These are phyloP conservation scores for Halotydeus destructor DNA, from an alignment of 1,140 invertebrate genomes.

Conservation along the genomic window DNA sequence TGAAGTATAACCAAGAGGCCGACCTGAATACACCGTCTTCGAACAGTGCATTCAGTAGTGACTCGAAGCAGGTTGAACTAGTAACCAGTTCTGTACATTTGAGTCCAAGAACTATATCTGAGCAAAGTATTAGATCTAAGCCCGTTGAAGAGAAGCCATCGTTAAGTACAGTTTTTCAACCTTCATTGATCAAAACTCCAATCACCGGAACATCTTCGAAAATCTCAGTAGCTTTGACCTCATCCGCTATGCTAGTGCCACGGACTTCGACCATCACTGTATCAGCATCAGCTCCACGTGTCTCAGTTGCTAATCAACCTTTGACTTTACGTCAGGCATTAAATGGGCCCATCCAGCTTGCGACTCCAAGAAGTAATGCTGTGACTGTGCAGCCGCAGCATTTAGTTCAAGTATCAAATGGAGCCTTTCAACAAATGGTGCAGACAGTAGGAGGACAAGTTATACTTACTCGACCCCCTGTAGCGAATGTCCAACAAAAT, in stretches of 20 bases:
- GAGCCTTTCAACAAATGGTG: too few species aligned
- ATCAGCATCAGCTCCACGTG: not conserved
- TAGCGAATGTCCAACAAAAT: too few species aligned
- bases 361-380: not conserved
- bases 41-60: too few species aligned
- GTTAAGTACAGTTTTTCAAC: not conserved
- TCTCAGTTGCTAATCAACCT: not conserved
- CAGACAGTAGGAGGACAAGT: too few species aligned
- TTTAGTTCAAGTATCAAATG: too few species aligned
- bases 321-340: not conserved
- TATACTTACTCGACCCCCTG: too few species aligned
- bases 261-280: not conserved
- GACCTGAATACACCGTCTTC: too few species aligned
- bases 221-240: not conserved
- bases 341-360: slow-evolving; percentile 1
- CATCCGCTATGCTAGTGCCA: too few species aligned
- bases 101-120: too few species aligned
- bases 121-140: not conserved
- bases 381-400: not conserved
- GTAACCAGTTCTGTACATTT: too few species aligned
- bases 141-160: not conserved
- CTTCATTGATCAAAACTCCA: not conserved
- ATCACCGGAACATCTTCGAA: not conserved
- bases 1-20: too few species aligned
- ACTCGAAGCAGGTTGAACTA: too few species aligned